Conservation (phyloP, 2,113 vertebrate species). For the Leptobrachium ailaonicum region DNA sequence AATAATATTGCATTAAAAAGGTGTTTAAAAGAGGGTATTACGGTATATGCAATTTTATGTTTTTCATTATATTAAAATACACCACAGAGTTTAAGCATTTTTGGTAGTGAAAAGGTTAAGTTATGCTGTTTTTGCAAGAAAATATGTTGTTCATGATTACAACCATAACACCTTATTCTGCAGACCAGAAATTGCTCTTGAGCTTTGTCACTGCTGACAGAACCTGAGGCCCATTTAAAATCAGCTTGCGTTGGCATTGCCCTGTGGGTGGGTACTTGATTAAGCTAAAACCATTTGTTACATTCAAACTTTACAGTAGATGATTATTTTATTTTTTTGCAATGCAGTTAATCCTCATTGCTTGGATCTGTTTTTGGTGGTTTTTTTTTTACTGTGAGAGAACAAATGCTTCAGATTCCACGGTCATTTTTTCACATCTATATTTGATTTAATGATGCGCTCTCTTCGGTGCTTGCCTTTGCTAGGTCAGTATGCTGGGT, state of each 20-base stretch:
- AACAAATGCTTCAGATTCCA: background rate
- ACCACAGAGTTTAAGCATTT: too few relatives aligned
- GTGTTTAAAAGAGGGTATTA: too few relatives aligned
- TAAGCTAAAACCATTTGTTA: slow-evolving; percentile 14
- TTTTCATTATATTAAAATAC: too few relatives aligned
- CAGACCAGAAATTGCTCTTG: too few relatives aligned
- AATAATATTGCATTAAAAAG: too few relatives aligned
- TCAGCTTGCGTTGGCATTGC: background rate
- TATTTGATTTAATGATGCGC: background rate
- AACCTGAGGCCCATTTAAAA: background rate
- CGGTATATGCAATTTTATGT: too few relatives aligned
- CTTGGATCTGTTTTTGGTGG: background rate
- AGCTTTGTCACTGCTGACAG: too few relatives aligned
- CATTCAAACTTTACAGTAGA: background rate
- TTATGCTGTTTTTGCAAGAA: too few relatives aligned
- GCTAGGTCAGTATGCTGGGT: background rate
- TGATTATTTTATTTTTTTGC: background rate
- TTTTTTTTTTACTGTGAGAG: background rate
- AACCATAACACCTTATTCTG: too few relatives aligned
- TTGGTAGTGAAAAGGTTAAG: too few relatives aligned
- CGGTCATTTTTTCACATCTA: background rate
- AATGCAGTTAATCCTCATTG: background rate
- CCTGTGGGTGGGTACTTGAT: slow-evolving; percentile 9
- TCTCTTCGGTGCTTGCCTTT: background rate
- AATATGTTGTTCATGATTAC: too few relatives aligned